Evolutionary conservation across 2,797 vertebrate species (phyloP).

Genomic region (Synanceia verrucosa): DNA sequence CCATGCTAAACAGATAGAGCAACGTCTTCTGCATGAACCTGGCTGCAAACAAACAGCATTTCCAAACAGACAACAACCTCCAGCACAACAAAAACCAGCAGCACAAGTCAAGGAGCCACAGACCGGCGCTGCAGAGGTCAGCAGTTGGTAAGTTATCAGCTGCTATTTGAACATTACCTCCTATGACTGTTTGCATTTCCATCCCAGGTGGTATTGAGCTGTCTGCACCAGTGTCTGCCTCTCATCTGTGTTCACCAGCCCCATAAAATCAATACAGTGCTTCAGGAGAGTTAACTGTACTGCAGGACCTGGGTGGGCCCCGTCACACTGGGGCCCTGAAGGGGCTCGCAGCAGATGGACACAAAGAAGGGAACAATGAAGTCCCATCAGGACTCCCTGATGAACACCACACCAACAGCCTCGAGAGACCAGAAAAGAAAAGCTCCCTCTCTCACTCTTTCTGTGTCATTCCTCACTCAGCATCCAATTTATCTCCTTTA

Average conservation of each 20-base stretch:
- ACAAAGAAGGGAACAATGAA: conserved; percentile 52
- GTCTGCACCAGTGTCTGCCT: conserved; percentile 14
- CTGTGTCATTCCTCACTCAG: conserved; percentile 42
- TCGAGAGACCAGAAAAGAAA: conserved; percentile 49
- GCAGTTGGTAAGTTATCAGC: not conserved
- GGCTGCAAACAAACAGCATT: not conserved
- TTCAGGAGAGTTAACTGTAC: conserved; percentile 20
- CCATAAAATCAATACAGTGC: conserved; percentile 40
- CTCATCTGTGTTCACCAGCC: not conserved
- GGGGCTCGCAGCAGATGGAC: conserved; percentile 51
- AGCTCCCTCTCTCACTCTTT: conserved; percentile 19
- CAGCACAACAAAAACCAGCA: not conserved
- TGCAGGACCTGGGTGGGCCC: conserved; percentile 14
- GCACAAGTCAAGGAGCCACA: too few species aligned
- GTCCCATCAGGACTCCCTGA: conserved; percentile 50
- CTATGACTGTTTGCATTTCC: not conserved
- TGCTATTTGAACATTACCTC: not conserved
- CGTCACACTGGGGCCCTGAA: conserved; percentile 23
- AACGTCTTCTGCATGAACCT: too few species aligned
- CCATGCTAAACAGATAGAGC: too few species aligned
- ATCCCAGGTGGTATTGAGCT: not conserved
- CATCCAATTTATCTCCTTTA: conserved; percentile 61
- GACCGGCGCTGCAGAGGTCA: too few species aligned
- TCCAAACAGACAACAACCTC: not conserved
- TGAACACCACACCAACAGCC: conserved; percentile 45